Base-by-base conservation (phyloP, 2,797 vertebrate genomes). In the Rhinogobio ventralis region DNA sequence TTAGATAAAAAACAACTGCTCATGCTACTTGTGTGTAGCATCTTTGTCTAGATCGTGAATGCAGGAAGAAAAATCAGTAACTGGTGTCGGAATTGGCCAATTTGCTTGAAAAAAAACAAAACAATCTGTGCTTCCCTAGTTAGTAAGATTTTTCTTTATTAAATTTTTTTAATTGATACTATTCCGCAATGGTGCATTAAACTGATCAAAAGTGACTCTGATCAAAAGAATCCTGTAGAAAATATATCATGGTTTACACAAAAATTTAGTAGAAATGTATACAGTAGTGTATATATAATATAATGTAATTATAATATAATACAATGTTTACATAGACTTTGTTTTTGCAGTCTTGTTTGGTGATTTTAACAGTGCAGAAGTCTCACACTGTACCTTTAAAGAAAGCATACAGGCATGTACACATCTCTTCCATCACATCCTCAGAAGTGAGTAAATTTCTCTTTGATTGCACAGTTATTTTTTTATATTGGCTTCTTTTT, bases 401-500 rank as follows among this genome's bases (percentile, higher is more conserved):
- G 6, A 76, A 69, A 46, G 23, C 39, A 81, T 28, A 53, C 55
- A 74, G 6, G 20, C 60, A 28, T 25, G 23, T 15, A 30, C 51
- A 49, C 17, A 36, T 30, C n/a, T 57, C 19, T 46, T 72, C 25
- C 1, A 74, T 51, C 23, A 23, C 51, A 4, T 85, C 51, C 17
- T 66, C 9, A 15, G 25, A 49, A 46, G 53, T 57, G 51, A 76
- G 42, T 76, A 28, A 3, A 74, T 60, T 77, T 69, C 13, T 36
- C 62, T 82, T 71, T 71, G 67, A 86, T 79, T 74, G 79, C 55
- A 28, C 11, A 57, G 45, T 86, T 45, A 86, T 85, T 79, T 62
- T 85, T 79, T 62, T 75, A 42, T 79, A 69, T 78, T 74, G 51
- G 30, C 30, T 39, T 82, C 8, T 74, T 79, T 55, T 82, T 82